Percentiles rank a stretch among this genome's conserved stretches.
phyloP scores from a whole-genome alignment of 2,797 vertebrate genomes.

The Takifugu rubripes region DNA sequence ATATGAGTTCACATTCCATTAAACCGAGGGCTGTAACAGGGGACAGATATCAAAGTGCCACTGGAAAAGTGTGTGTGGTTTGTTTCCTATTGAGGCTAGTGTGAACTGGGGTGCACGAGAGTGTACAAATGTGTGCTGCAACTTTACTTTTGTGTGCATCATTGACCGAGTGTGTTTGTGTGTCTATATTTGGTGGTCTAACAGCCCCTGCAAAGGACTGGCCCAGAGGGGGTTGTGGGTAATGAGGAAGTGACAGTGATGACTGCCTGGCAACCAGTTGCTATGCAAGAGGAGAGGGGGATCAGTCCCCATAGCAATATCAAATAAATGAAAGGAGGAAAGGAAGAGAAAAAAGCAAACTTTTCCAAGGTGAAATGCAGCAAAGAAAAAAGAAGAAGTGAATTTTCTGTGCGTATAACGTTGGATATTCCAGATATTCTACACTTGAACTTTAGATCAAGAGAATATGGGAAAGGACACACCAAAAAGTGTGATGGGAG shows the following conservation, averaged over 20 bases:
- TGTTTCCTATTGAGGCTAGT: constrained; percentile 18
- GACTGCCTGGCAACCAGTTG: constrained; percentile 71
- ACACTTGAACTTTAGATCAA: background rate
- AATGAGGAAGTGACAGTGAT: constrained; percentile 81
- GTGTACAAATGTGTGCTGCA: constrained; percentile 1
- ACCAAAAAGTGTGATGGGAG: background rate
- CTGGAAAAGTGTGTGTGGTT: constrained; percentile 29
- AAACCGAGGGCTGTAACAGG: constrained; percentile 52
- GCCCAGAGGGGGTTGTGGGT: constrained; percentile 71
- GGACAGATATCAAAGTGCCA: constrained; percentile 58
- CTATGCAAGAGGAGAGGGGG: constrained; percentile 62
- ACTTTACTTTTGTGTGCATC: constrained; percentile 24
- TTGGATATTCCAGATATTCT: background rate
- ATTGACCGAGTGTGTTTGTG: constrained; percentile 16
- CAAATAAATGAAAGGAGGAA: constrained; percentile 55
- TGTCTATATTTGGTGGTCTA: constrained; percentile 44
- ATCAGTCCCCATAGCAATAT: constrained; percentile 67
- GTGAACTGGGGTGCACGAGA: constrained; percentile 3
- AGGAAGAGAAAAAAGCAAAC: constrained; percentile 26
- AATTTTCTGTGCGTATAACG: background rate
- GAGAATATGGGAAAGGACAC: too few relatives aligned
- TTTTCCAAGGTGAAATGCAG: constrained; percentile 50
- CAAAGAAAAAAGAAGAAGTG: background rate
- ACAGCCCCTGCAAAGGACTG: constrained; percentile 48
- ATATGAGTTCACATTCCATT: constrained; percentile 67